phyloP scores from a whole-genome alignment of 2,888 invertebrate genomes.

The Tipula confusa region DNA sequence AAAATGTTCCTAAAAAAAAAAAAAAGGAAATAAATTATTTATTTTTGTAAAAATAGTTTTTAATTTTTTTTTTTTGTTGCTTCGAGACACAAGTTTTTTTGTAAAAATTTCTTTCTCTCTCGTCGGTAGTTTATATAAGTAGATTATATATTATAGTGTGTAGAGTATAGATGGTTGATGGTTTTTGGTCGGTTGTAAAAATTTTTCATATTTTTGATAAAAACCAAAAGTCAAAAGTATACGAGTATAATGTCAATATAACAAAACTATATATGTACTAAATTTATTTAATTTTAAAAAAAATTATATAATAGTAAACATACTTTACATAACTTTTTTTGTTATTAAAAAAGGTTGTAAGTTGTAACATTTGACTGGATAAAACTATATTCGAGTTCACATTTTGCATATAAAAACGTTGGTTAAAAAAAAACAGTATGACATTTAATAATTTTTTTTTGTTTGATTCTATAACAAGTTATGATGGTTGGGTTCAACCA shows the following conservation, averaged over 20 bases:
- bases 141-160: no score
- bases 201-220: not conserved
- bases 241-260: not conserved
- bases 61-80: slow-evolving; percentile 20
- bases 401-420: no score
- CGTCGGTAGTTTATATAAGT: no score
- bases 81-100: not conserved
- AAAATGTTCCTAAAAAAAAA: not conserved
- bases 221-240: not conserved
- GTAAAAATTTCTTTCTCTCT: not conserved
- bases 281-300: no score
- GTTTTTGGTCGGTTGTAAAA: not conserved
- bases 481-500: no score
- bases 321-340: no score
- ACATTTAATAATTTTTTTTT: no score
- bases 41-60: slow-evolving; percentile 12
- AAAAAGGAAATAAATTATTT: not conserved
- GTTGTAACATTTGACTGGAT: not conserved
- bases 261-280: not conserved
- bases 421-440: no score
- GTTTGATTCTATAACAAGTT: no score
- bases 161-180: not conserved
- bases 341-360: not conserved
- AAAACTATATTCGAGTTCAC: not conserved
- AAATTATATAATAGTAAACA: no score